These are phyloP conservation scores for Rotaria socialis DNA, from an alignment of 2,888 invertebrate species.

Conservation along the genomic window DNA sequence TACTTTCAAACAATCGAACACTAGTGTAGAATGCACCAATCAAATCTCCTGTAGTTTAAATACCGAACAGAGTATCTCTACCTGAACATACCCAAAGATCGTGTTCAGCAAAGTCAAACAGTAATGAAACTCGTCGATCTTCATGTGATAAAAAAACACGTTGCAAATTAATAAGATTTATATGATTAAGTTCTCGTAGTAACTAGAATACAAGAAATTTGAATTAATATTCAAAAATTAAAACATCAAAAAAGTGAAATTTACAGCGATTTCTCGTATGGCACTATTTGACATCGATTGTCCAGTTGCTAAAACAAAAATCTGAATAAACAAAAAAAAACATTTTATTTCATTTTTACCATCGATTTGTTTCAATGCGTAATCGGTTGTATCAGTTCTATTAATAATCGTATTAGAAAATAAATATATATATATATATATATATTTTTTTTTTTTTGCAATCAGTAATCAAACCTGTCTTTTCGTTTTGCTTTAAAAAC, in stretches of 20 bases:
- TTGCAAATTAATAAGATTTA: constrained; percentile 91
- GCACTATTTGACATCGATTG: constrained; percentile 85
- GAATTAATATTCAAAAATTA: constrained; percentile 20
- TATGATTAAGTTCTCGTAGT: constrained; percentile 86
- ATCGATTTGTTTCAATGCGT: constrained; percentile 96
- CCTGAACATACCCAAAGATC: constrained; percentile 75
- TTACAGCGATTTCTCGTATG: constrained; percentile 94
- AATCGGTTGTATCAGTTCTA: constrained; percentile 74
- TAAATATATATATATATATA: neutral
- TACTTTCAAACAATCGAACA: no score
- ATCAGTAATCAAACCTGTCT: constrained; percentile 38
- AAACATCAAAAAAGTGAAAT: constrained; percentile 52
- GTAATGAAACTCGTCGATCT: constrained; percentile 89
- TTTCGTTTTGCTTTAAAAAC: constrained; percentile 39
- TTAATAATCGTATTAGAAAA: constrained; percentile 41
- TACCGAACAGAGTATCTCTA: no score
- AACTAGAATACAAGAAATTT: constrained; percentile 64
- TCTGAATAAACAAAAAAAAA: neutral
- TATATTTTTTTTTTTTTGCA: neutral
- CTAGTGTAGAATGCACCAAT: no score
- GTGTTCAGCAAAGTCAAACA: constrained; percentile 98
- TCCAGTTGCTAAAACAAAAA: constrained; percentile 61
- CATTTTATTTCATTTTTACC: constrained; percentile 66
- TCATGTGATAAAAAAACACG: constrained; percentile 91
- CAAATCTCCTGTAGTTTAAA: no score